Evolutionary conservation across 2,113 vertebrate genomes (phyloP).

Genomic region (Pelobates fuscus): DNA sequence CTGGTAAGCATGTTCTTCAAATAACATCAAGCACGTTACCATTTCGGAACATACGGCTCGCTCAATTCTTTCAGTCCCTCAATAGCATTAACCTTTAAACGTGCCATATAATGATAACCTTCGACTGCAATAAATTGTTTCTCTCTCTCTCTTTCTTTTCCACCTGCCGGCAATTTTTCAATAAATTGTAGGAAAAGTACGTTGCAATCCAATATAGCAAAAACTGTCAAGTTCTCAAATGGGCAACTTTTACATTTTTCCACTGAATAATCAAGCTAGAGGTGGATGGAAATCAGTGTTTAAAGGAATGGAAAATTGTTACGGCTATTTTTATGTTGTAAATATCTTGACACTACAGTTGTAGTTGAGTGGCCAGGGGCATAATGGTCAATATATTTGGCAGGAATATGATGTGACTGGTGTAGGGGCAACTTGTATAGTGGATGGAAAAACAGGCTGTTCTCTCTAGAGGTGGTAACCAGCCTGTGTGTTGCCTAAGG

Average conservation of each 20-base stretch:
- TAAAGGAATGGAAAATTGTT: too few relatives aligned
- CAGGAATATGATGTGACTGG: too few relatives aligned
- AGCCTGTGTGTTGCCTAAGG: too few relatives aligned
- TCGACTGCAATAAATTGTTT: neutral
- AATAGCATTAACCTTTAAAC: constrained; percentile 30
- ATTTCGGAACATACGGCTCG: constrained; percentile 47
- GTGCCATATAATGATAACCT: constrained; percentile 2
- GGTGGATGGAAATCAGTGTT: neutral
- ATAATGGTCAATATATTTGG: too few relatives aligned
- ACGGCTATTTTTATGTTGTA: too few relatives aligned
- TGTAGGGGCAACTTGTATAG: too few relatives aligned
- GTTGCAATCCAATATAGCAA: neutral
- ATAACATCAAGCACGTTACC: neutral
- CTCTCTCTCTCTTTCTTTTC: neutral
- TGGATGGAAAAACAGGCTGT: too few relatives aligned
- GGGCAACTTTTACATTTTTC: neutral
- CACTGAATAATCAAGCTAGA: constrained; percentile 25
- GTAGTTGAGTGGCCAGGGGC: too few relatives aligned
- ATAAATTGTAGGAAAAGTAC: constrained; percentile 14
- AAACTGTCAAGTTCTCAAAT: constrained; percentile 5
- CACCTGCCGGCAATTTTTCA: constrained; percentile 25
- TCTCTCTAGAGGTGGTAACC: too few relatives aligned
- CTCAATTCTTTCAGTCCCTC: constrained; percentile 11
- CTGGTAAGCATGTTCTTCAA: constrained; percentile 46
- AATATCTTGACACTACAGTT: too few relatives aligned